These are phyloP conservation scores for Euthynnus affinis DNA, from an alignment of 2,797 vertebrate genomes.

Conservation along the genomic window DNA sequence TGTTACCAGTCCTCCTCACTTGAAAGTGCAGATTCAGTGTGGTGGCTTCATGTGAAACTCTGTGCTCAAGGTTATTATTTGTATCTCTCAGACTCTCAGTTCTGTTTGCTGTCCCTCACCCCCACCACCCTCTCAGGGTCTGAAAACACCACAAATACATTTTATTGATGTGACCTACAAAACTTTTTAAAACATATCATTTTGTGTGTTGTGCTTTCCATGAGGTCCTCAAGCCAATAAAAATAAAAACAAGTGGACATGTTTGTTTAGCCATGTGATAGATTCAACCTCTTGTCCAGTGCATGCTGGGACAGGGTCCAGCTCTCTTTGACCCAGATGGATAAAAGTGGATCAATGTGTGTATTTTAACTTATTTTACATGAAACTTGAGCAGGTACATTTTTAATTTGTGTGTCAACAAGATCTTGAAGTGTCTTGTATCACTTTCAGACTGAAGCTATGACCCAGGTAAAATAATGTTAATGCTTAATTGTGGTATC, in stretches of 20 bases:
- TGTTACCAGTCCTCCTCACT: not conserved
- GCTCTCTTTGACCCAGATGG: not conserved
- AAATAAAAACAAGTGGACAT: conserved; percentile 30
- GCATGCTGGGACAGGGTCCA: conserved; percentile 17
- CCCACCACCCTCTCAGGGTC: not conserved
- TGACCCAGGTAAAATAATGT: not conserved
- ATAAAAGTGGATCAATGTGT: conserved; percentile 1
- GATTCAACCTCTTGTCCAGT: conserved; percentile 10
- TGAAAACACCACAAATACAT: conserved; percentile 23
- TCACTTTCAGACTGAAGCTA: not conserved
- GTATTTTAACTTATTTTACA: not conserved
- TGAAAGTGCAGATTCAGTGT: not conserved
- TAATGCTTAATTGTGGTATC: not conserved
- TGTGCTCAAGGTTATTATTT: conserved; percentile 16
- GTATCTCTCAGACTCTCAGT: conserved; percentile 20
- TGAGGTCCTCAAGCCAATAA: conserved; percentile 33
- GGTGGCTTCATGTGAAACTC: conserved; percentile 4
- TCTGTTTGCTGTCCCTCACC: not conserved
- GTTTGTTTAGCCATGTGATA: conserved; percentile 41
- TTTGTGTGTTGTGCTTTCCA: conserved; percentile 52
- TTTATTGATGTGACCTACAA: conserved; percentile 53
- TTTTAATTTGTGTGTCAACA: conserved; percentile 2
- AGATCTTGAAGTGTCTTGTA: too few relatives aligned
- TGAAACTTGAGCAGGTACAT: not conserved
- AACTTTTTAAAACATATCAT: conserved; percentile 43